phyloP scores from a whole-genome alignment of 2,888 invertebrate species.

The Orthonychiurus folsomi region DNA sequence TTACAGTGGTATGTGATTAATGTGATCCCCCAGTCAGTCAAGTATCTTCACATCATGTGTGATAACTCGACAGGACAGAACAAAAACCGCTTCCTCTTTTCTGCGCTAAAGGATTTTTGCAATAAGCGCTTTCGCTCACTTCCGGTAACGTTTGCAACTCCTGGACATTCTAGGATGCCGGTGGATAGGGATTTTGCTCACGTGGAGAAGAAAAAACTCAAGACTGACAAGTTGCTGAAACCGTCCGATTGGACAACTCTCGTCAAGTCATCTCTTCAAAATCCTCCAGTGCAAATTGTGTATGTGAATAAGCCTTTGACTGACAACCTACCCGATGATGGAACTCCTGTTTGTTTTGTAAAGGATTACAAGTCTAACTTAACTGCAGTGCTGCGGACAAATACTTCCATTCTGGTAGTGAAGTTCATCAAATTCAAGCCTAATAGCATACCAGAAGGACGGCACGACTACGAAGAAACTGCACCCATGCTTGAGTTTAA shows the following conservation, averaged over 20 bases:
- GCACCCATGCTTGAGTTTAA: neutral
- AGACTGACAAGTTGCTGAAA: conserved; percentile 8
- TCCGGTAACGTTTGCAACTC: neutral
- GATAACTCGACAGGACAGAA: conserved; percentile 19
- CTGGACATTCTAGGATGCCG: conserved; percentile 11
- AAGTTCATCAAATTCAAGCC: neutral
- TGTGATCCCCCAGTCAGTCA: neutral
- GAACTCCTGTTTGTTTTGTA: neutral
- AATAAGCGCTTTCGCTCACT: neutral
- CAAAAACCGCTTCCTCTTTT: conserved; percentile 12
- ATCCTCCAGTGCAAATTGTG: conserved; percentile 8
- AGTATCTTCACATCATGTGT: conserved; percentile 5
- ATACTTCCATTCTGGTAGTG: neutral
- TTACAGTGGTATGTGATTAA: conserved; percentile 9
- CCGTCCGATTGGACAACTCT: conserved; percentile 11
- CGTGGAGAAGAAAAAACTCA: conserved; percentile 7
- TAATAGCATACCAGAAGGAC: neutral
- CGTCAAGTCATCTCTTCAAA: neutral
- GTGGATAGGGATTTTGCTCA: conserved; percentile 14
- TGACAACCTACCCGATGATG: conserved; percentile 8
- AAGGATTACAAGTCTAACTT: neutral
- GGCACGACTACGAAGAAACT: neutral
- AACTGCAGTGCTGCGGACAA: neutral
- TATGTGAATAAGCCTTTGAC: conserved; percentile 13
- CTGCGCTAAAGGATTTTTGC: conserved; percentile 6